A percentile compares a stretch with the other conserved stretches of the same genome.
These are phyloP conservation scores for Malaclemys terrapin DNA, from an alignment of 2,113 vertebrate species.

Conservation along the genomic window DNA sequence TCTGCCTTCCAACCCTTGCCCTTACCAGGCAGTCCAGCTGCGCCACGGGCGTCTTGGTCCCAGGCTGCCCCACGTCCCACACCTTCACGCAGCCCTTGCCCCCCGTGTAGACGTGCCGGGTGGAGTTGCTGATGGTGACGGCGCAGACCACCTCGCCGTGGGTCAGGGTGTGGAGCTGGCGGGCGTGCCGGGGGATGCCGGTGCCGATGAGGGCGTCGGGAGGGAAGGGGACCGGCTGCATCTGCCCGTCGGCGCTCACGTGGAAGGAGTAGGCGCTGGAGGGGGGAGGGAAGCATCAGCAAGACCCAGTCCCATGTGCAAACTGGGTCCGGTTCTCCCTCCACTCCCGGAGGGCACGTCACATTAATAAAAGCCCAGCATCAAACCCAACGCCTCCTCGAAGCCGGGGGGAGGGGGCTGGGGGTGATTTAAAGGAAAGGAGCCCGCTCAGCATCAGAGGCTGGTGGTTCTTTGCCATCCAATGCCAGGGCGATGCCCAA, in stretches of 20 bases:
- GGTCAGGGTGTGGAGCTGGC: conserved; percentile 89
- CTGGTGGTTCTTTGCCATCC: not conserved
- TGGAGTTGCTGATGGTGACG: conserved; percentile 93
- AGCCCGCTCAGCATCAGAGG: not conserved
- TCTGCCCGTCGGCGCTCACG: conserved; percentile 91
- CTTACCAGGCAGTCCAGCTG: conserved; percentile 90
- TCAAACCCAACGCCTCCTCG: not conserved
- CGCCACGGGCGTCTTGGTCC: conserved; percentile 90
- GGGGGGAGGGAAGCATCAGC: not conserved
- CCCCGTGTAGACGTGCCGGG: conserved; percentile 90
- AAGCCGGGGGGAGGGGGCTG: no score
- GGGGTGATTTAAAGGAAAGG: not conserved
- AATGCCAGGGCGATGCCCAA: not conserved
- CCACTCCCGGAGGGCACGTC: no score
- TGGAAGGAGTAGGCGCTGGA: conserved; percentile 88
- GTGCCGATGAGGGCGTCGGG: conserved; percentile 87
- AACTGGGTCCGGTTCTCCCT: accelerated
- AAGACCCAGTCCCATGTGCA: accelerated
- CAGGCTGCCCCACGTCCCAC: conserved; percentile 93
- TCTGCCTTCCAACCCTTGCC: not conserved
- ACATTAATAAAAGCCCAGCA: not conserved
- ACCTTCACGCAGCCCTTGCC: conserved; percentile 93
- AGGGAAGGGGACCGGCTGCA: conserved; percentile 93
- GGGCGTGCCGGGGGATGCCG: conserved; percentile 86
- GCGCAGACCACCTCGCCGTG: conserved; percentile 94